Conservation (phyloP, 2,797 vertebrate genomes). For the Enteromius afrohamiltoni region DNA sequence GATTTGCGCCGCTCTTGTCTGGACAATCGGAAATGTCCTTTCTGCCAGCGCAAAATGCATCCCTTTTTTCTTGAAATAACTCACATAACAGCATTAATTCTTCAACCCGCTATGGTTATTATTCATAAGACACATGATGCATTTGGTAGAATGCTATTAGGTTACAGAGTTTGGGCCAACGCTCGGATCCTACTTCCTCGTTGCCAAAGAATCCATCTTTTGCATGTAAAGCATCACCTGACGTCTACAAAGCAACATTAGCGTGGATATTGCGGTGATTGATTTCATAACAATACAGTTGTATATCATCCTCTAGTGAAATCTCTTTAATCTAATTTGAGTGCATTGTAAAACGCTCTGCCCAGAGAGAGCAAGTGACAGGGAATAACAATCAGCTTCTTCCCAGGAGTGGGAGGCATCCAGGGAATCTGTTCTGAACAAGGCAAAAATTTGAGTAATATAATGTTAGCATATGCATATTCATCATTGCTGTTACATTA, state of each 20-base stretch:
- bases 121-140: constrained; percentile 66
- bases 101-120: constrained; percentile 59
- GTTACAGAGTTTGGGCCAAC: constrained; percentile 66
- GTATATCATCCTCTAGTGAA: constrained; percentile 73
- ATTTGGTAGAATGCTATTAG: constrained; percentile 72
- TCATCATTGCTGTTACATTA: constrained; percentile 46
- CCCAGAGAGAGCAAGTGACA: constrained; percentile 59
- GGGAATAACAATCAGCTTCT: constrained; percentile 68
- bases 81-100: constrained; percentile 60
- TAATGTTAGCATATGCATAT: constrained; percentile 58
- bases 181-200: constrained; percentile 60
- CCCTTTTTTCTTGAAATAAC: constrained; percentile 62
- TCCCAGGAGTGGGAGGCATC: constrained; percentile 60
- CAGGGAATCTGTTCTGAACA: constrained; percentile 48
- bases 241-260: constrained; percentile 65
- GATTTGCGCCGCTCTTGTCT: constrained; percentile 72
- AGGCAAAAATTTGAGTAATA: constrained; percentile 64
- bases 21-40: constrained; percentile 74
- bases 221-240: constrained; percentile 62
- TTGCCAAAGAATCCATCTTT: constrained; percentile 62
- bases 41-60: constrained; percentile 66
- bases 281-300: constrained; percentile 74
- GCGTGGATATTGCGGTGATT: constrained; percentile 70
- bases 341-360: constrained; percentile 67
- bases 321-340: constrained; percentile 73